Evolutionary conservation across 2,797 vertebrate genomes (phyloP).

Genomic region (Anguilla megastoma): DNA sequence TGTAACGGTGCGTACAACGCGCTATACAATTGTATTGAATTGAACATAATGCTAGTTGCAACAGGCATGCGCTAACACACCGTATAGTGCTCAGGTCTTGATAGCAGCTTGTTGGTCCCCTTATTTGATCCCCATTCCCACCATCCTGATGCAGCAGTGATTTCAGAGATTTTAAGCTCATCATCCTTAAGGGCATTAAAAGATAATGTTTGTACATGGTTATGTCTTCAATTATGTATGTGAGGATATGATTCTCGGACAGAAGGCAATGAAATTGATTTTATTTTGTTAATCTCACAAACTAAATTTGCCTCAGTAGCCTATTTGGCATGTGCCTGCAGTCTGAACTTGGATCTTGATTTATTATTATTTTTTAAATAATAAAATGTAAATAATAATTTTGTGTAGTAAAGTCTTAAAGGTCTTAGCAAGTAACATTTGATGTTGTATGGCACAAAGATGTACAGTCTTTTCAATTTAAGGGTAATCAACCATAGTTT

Average conservation of each 20-base stretch:
- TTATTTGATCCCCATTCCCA: background rate
- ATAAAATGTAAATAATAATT: no score
- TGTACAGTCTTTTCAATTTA: constrained; percentile 1
- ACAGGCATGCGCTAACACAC: background rate
- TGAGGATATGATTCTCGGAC: background rate
- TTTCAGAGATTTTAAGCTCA: background rate
- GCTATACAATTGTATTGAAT: no score
- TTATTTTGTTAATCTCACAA: background rate
- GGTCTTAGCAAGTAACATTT: background rate
- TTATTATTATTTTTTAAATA: background rate
- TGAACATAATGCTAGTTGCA: no score
- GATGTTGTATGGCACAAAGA: background rate
- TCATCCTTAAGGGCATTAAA: background rate
- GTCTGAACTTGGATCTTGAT: background rate
- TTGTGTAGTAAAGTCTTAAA: background rate
- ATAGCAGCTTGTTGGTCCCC: background rate
- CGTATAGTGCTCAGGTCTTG: background rate
- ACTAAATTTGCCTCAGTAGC: background rate
- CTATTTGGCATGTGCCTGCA: background rate
- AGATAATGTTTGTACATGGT: background rate
- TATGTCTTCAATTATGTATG: background rate
- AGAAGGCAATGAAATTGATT: background rate
- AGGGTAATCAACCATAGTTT: constrained; percentile 22
- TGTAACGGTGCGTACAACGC: no score
- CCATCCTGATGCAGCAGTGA: background rate